These are phyloP conservation scores for Mactromeris polynyma DNA, from an alignment of 2,888 invertebrate genomes.

Conservation along the genomic window DNA sequence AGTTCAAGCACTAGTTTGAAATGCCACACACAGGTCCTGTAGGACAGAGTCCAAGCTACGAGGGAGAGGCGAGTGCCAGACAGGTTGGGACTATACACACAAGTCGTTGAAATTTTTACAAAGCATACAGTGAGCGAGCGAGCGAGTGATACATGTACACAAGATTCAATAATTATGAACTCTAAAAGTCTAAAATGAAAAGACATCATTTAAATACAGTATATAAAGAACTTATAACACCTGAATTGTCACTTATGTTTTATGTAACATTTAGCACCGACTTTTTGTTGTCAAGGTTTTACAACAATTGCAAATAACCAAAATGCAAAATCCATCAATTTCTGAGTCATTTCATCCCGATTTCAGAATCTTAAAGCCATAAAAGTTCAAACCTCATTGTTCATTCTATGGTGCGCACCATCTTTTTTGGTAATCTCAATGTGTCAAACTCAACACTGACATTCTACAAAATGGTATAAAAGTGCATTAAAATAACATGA, in stretches of 20 bases:
- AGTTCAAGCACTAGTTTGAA: no score
- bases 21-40: no score
- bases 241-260: neutral
- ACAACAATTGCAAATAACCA: conserved; percentile 9
- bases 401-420: neutral
- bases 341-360: neutral
- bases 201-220: no score
- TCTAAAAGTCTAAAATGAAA: no score
- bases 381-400: conserved; percentile 14
- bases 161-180: no score
- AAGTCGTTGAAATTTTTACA: no score
- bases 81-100: no score
- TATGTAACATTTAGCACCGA: neutral
- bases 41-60: no score
- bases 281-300: neutral
- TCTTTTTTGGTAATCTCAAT: neutral
- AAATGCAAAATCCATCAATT: neutral
- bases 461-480: conserved; percentile 9
- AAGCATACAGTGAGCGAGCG: no score
- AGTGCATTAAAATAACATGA: conserved; percentile 21
- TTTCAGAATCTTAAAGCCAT: neutral
- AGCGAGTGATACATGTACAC: no score
- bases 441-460: conserved; percentile 6
- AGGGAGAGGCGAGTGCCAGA: no score
- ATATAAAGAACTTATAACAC: neutral